These are phyloP conservation scores for Actinemys pallida DNA, from an alignment of 2,113 vertebrate species.

Conservation along the genomic window DNA sequence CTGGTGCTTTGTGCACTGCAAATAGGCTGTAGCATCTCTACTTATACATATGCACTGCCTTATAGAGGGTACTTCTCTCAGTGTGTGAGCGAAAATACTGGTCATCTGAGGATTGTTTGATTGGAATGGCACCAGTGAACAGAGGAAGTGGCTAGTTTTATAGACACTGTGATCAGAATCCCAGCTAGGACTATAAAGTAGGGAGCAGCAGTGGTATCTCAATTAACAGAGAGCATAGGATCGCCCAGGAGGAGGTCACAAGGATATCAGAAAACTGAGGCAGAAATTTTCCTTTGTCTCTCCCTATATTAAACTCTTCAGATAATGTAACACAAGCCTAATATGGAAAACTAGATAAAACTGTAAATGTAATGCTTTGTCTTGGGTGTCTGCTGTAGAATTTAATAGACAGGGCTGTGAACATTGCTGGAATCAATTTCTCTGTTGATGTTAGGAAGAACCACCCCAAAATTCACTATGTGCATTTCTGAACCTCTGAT, in stretches of 20 bases:
- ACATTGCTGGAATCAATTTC: background rate
- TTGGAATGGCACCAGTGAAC: slow-evolving; percentile 1
- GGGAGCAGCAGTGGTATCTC: slow-evolving; percentile 45
- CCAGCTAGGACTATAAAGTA: slow-evolving; percentile 16
- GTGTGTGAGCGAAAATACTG: slow-evolving; percentile 21
- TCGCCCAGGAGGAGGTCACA: slow-evolving; percentile 41
- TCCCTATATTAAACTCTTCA: slow-evolving; percentile 34
- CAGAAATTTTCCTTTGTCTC: slow-evolving; percentile 45
- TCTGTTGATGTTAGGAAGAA: background rate
- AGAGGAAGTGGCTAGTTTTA: slow-evolving; percentile 20
- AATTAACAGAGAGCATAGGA: slow-evolving; percentile 32
- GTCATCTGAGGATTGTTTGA: background rate
- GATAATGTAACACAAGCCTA: slow-evolving; percentile 21
- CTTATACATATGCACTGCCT: background rate
- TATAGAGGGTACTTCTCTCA: background rate
- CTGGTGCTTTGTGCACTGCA: background rate
- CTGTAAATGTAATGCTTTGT: background rate
- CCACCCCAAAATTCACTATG: background rate
- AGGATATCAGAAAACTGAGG: slow-evolving; percentile 39
- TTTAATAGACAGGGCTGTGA: background rate
- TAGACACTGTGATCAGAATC: slow-evolving; percentile 25
- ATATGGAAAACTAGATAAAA: slow-evolving; percentile 28
- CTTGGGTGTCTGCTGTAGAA: background rate
- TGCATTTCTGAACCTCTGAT: slow-evolving; percentile 40
- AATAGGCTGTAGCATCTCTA: background rate